A percentile compares a stretch with the other conserved stretches of the same genome.
These are phyloP conservation scores for Lutjanus erythropterus DNA, from an alignment of 2,113 vertebrate species.

Conservation along the genomic window DNA sequence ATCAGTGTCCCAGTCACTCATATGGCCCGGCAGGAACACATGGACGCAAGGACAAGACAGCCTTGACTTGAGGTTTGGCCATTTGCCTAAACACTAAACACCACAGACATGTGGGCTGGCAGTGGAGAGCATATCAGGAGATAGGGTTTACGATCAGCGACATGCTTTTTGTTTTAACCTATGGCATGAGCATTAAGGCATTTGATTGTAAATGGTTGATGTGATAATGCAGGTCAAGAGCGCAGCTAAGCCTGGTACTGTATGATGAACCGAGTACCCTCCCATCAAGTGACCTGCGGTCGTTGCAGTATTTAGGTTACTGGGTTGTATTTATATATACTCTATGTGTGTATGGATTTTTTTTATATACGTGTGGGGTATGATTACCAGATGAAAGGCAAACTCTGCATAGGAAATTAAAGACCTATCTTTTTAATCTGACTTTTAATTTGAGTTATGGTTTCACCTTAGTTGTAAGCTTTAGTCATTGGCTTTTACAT, in stretches of 20 bases:
- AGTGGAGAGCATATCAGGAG: neutral
- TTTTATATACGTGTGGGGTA: neutral
- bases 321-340: neutral
- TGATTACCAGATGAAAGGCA: too few relatives aligned
- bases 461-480: too few relatives aligned
- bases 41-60: constrained; percentile 52
- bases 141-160: constrained; percentile 48
- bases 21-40: constrained; percentile 43
- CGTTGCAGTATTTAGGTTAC: neutral
- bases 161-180: constrained; percentile 39
- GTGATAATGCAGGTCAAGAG: constrained; percentile 41
- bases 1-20: constrained; percentile 47
- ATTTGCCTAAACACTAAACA: constrained; percentile 42
- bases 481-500: too few relatives aligned
- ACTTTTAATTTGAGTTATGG: too few relatives aligned
- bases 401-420: too few relatives aligned
- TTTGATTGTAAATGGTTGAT: constrained; percentile 19
- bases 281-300: neutral
- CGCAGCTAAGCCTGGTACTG: neutral
- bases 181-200: neutral
- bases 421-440: too few relatives aligned
- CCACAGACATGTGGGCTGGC: constrained; percentile 24
- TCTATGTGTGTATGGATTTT: neutral
- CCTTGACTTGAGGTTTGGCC: constrained; percentile 56
- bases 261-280: constrained; percentile 1